Evolutionary conservation across 2,797 vertebrate species (phyloP).

Genomic region (Pseudochirops cupreus): DNA sequence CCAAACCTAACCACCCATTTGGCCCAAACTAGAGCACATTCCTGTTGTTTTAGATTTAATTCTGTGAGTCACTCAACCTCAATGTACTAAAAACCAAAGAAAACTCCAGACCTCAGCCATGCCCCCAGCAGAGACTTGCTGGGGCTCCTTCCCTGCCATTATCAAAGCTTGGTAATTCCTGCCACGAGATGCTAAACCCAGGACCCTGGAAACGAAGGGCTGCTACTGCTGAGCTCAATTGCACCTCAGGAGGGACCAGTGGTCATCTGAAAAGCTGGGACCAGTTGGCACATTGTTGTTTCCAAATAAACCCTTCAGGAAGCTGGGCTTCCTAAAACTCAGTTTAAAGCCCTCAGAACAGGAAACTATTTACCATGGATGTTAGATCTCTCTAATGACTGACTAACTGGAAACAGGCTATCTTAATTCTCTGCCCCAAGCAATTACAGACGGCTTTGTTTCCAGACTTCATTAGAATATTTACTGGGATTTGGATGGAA

Average conservation of each 20-base stretch:
- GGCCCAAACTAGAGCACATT: background rate
- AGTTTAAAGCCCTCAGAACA: slow-evolving; percentile 97
- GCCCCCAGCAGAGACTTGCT: background rate
- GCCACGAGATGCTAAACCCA: background rate
- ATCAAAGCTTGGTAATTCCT: background rate
- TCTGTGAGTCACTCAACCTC: background rate
- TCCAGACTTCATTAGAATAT: slow-evolving; percentile 96
- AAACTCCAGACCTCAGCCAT: background rate
- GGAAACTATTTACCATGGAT: slow-evolving; percentile 97
- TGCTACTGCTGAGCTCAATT: background rate
- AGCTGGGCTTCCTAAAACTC: slow-evolving; percentile 96
- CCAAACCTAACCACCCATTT: background rate
- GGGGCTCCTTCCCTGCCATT: background rate
- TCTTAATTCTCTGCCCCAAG: slow-evolving; percentile 95
- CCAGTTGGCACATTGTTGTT: slow-evolving; percentile 88
- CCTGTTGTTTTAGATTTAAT: slow-evolving; percentile 34
- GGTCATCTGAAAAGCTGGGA: slow-evolving; percentile 83
- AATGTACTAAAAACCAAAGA: slow-evolving; percentile 11
- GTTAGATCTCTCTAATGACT: slow-evolving; percentile 99
- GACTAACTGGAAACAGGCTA: slow-evolving; percentile 99
- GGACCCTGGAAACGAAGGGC: background rate
- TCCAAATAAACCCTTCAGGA: slow-evolving; percentile 96
- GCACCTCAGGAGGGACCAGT: slow-evolving; percentile 69
- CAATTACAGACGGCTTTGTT: slow-evolving; percentile 94
- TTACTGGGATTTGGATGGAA: slow-evolving; percentile 95